A percentile compares a stretch with the other conserved stretches of the same genome.
phyloP scores from a whole-genome alignment of 2,888 invertebrate genomes.

The Deladenus siricidicola region DNA sequence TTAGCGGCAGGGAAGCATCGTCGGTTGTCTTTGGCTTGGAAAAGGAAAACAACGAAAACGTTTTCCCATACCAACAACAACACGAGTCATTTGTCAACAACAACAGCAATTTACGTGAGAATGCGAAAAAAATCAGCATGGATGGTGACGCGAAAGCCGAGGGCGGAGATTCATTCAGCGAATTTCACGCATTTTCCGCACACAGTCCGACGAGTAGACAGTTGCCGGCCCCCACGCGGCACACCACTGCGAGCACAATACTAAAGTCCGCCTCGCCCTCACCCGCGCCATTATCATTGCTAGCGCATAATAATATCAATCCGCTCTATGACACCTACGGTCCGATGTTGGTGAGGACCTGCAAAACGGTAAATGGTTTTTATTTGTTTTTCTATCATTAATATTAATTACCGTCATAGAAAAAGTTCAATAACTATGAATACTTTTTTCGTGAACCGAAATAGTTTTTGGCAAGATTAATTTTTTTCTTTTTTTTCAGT shows the following conservation, averaged over 20 bases:
- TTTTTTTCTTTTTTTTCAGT: no score
- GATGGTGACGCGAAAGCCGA: neutral
- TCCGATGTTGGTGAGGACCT: slow-evolving; percentile 9
- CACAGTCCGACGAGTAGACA: neutral
- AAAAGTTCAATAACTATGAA: no score
- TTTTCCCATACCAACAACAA: neutral
- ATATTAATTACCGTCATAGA: neutral
- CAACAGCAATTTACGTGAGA: no score
- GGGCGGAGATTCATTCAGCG: neutral
- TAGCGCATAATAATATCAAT: neutral
- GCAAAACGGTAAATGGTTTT: slow-evolving; percentile 4
- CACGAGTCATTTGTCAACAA: neutral
- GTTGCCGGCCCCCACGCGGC: neutral
- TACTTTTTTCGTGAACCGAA: no score
- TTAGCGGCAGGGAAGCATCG: neutral
- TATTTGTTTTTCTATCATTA: neutral
- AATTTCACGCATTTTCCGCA: neutral
- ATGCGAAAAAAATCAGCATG: neutral
- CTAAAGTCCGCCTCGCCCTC: no score
- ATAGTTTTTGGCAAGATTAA: no score
- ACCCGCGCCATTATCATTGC: no score
- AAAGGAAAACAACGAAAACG: neutral
- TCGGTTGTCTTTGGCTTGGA: neutral
- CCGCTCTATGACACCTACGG: slow-evolving; percentile 1
- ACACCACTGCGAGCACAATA: neutral